A percentile compares a stretch with the other conserved stretches of the same genome.
phyloP scores from a whole-genome alignment of 2,113 vertebrate genomes.

The Tylochromis polylepis region DNA sequence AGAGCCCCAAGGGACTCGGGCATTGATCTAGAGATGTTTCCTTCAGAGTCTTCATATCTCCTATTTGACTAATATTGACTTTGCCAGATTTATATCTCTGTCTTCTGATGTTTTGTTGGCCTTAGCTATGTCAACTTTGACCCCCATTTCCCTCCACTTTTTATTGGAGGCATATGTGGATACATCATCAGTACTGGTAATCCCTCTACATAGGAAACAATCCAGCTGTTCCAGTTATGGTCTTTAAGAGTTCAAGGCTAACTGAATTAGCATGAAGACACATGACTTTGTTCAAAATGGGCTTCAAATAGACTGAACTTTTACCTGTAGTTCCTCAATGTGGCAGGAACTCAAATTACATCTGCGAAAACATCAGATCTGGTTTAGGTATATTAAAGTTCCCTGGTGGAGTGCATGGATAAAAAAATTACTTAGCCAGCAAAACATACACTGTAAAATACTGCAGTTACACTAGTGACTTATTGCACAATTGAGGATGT shows the following conservation, averaged over 20 bases:
- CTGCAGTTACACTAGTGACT: not conserved
- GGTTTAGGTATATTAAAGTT: not conserved
- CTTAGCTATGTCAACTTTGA: constrained; percentile 58
- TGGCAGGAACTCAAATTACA: constrained; percentile 9
- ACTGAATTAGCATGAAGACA: constrained; percentile 14
- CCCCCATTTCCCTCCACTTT: constrained; percentile 38
- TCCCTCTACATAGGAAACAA: constrained; percentile 31
- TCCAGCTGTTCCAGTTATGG: constrained; percentile 26
- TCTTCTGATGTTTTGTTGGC: constrained; percentile 59
- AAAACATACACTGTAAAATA: not conserved
- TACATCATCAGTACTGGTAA: constrained; percentile 23
- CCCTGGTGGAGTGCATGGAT: not conserved
- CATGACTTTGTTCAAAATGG: constrained; percentile 16
- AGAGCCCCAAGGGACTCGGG: constrained; percentile 16
- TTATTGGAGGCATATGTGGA: constrained; percentile 67
- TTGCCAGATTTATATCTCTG: constrained; percentile 57
- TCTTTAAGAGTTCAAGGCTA: constrained; percentile 17
- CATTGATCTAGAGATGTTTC: constrained; percentile 56
- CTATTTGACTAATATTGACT: constrained; percentile 65
- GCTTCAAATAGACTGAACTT: constrained; percentile 25
- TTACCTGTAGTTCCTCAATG: not conserved
- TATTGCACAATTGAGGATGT: not conserved
- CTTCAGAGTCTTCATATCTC: constrained; percentile 51
- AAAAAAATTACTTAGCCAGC: not conserved
- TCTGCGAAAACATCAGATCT: constrained; percentile 3